Conservation (phyloP, 2,113 vertebrate genomes). For the Gila orcuttii region DNA sequence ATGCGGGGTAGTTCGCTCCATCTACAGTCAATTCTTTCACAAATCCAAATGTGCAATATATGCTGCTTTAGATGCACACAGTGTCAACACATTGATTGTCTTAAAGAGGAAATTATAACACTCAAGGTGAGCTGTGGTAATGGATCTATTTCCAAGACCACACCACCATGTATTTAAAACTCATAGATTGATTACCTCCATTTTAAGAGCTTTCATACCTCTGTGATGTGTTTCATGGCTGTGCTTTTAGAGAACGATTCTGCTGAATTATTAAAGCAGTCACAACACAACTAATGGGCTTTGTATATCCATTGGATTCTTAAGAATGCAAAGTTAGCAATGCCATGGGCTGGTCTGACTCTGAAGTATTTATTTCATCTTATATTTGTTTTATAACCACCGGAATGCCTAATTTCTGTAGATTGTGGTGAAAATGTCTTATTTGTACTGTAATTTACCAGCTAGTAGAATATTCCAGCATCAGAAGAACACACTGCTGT, state of each 20-base stretch:
- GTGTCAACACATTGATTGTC: conserved; percentile 31
- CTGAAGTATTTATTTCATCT: not conserved
- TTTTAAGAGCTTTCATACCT: conserved; percentile 46
- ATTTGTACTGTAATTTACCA: not conserved
- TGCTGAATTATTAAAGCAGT: conserved; percentile 47
- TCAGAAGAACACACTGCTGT: conserved; percentile 1
- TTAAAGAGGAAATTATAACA: not conserved
- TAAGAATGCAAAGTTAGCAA: conserved; percentile 4
- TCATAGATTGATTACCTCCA: conserved; percentile 38
- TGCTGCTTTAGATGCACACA: not conserved
- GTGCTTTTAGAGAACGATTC: conserved; percentile 45
- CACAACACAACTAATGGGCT: conserved; percentile 39
- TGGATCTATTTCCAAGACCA: conserved; percentile 35
- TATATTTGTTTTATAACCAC: not conserved
- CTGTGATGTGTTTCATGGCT: conserved; percentile 14
- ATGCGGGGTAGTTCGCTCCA: not conserved
- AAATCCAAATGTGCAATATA: not conserved
- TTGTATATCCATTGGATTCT: conserved; percentile 34
- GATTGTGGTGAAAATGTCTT: not conserved
- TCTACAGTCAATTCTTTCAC: not conserved
- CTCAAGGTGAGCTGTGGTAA: conserved; percentile 37
- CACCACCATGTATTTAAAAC: conserved; percentile 48
- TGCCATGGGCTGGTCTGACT: not conserved
- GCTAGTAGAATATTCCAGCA: conserved; percentile 4
- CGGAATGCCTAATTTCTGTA: not conserved